Percentiles rank a stretch among this genome's conserved stretches.
phyloP scores from a whole-genome alignment of 2,888 invertebrate genomes.

The Apoderus coryli region DNA sequence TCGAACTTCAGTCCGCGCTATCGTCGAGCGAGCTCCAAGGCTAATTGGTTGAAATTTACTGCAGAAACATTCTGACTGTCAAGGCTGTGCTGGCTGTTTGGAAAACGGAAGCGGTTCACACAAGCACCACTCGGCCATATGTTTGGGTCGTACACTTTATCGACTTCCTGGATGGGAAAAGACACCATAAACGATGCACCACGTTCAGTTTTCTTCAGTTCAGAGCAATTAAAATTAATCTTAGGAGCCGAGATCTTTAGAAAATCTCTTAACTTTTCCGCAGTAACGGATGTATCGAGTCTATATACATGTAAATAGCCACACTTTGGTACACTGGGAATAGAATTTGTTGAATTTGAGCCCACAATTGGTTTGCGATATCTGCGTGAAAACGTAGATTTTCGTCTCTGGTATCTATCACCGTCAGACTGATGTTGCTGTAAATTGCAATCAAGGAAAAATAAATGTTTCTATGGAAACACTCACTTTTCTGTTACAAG shows the following conservation, averaged over 20 bases:
- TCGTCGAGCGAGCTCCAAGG: no score
- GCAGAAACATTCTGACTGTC: slow-evolving; percentile 3
- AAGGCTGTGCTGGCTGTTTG: no score
- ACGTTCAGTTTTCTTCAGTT: no score
- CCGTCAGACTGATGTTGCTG: no score
- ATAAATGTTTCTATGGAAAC: slow-evolving; percentile 4
- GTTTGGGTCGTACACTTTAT: slow-evolving; percentile 6
- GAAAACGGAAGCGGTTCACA: slow-evolving; percentile 8
- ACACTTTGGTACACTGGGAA: no score
- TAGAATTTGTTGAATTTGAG: no score
- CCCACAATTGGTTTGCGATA: no score
- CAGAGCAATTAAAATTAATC: slow-evolving; percentile 7
- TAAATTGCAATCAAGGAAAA: no score
- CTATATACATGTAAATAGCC: slow-evolving; percentile 6
- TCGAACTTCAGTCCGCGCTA: no score
- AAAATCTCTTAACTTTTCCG: slow-evolving; percentile 2
- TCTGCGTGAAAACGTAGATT: no score
- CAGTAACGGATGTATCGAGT: slow-evolving; percentile 2
- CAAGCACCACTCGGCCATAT: slow-evolving; percentile 2
- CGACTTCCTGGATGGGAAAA: slow-evolving; percentile 7
- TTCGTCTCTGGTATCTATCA: no score
- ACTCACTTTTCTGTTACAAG: slow-evolving; percentile 67
- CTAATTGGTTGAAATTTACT: background rate
- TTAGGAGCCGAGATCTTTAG: slow-evolving; percentile 4
- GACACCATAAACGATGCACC: slow-evolving; percentile 5